A percentile compares a stretch with the other conserved stretches of the same genome.
phyloP scores from a whole-genome alignment of 2,797 vertebrate species.

The Xiphorhynchus erythropygius region DNA sequence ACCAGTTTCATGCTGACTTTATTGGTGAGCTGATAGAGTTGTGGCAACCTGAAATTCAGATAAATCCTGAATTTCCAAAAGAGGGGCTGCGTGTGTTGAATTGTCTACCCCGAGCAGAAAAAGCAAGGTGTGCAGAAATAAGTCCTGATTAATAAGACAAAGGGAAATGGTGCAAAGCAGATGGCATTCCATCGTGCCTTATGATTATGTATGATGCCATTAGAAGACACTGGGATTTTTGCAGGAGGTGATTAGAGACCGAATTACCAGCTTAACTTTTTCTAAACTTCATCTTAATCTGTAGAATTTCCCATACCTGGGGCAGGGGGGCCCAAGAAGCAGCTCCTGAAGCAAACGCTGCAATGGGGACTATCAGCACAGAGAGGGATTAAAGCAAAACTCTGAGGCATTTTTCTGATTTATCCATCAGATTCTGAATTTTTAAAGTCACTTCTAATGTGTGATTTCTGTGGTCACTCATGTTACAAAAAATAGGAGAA shows the following conservation, averaged over 20 bases:
- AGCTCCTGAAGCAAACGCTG: background rate
- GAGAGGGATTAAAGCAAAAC: background rate
- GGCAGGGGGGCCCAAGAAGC: background rate
- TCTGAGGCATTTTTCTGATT: background rate
- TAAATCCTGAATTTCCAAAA: background rate
- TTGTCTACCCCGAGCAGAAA: background rate
- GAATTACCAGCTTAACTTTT: slow-evolving; percentile 3
- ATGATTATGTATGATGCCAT: slow-evolving; percentile 45
- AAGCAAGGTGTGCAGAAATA: slow-evolving; percentile 52
- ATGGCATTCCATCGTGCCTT: slow-evolving; percentile 68
- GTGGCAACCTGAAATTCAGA: background rate
- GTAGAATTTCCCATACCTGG: background rate
- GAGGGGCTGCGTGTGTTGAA: background rate
- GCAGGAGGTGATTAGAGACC: background rate
- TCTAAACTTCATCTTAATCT: background rate
- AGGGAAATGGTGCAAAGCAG: slow-evolving; percentile 69
- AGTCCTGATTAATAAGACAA: slow-evolving; percentile 64
- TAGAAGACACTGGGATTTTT: slow-evolving; percentile 20
- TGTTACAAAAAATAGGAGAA: background rate
- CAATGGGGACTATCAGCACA: background rate
- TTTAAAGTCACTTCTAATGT: rapidly evolving
- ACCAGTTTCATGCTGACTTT: background rate
- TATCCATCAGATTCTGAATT: background rate
- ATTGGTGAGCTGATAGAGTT: background rate
- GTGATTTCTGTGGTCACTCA: background rate